Conservation (phyloP, 2,888 invertebrate species). For the Aphidius colemani region DNA sequence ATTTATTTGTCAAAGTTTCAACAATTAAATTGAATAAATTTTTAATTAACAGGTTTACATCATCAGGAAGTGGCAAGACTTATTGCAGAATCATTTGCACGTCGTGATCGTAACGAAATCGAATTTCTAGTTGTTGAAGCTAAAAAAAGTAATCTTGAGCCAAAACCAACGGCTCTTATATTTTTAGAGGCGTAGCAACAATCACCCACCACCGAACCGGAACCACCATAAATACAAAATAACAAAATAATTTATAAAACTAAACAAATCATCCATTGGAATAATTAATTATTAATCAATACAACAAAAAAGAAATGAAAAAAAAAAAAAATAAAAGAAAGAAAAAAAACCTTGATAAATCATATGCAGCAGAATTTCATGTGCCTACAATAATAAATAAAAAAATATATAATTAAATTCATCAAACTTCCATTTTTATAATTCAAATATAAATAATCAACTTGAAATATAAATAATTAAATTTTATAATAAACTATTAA, state of each 20-base stretch:
- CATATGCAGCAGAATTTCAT: too few species aligned
- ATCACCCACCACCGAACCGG: constrained; percentile 60
- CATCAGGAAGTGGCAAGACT: constrained; percentile 81
- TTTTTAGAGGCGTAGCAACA: constrained; percentile 89
- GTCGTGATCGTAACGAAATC: constrained; percentile 84
- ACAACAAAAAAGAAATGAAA: not conserved
- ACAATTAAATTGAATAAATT: constrained; percentile 3
- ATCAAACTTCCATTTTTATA: too few species aligned
- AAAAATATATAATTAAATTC: too few species aligned
- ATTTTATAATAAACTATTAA: too few species aligned
- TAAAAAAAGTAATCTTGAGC: constrained; percentile 89
- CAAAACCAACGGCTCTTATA: constrained; percentile 87
- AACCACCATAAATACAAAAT: constrained; percentile 47
- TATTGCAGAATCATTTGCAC: constrained; percentile 92
- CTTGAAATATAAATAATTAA: too few species aligned
- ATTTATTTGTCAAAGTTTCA: not conserved
- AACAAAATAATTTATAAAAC: constrained; percentile 11
- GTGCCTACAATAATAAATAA: too few species aligned
- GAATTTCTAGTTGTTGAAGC: constrained; percentile 93
- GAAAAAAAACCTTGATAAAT: too few species aligned
- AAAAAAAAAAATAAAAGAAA: not conserved
- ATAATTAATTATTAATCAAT: constrained; percentile 15
- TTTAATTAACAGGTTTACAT: constrained; percentile 47
- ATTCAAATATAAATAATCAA: too few species aligned
- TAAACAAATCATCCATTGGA: not conserved